Conservation (phyloP, 1,140 invertebrate genomes). For the Papilio glaucus region DNA sequence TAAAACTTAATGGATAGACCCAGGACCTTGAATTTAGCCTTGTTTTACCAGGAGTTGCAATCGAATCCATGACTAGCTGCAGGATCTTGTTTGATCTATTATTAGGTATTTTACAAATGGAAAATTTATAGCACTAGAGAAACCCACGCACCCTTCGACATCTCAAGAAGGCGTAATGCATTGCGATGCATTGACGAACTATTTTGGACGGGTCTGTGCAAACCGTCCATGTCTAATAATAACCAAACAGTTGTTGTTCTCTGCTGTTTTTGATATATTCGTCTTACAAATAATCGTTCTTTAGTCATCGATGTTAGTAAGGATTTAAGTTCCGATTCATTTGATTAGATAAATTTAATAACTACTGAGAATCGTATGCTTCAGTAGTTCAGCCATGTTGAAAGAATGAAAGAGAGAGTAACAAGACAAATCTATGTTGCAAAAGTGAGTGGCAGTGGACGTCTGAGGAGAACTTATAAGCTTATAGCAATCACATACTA, state of each 20-base stretch:
- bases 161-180: conserved; percentile 22
- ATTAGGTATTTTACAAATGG: not conserved
- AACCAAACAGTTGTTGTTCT: conserved; percentile 19
- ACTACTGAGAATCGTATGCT: no score
- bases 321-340: not conserved
- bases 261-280: conserved; percentile 18
- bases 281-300: conserved; percentile 13
- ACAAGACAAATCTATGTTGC: no score
- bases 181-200: conserved; percentile 29
- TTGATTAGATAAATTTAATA: no score
- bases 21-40: no score
- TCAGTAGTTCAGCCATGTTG: no score
- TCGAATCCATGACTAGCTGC: no score
- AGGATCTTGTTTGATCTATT: not conserved
- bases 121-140: not conserved
- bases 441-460: no score
- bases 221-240: conserved; percentile 27
- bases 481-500: no score
- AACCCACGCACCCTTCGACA: conserved; percentile 17
- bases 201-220: conserved; percentile 26
- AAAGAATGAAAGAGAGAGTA: no score
- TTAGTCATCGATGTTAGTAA: conserved; percentile 16
- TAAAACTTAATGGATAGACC: no score
- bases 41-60: no score
- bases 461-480: no score